Conservation (phyloP, 1,140 invertebrate species). For the Paramacrobiotus metropolitanus region DNA sequence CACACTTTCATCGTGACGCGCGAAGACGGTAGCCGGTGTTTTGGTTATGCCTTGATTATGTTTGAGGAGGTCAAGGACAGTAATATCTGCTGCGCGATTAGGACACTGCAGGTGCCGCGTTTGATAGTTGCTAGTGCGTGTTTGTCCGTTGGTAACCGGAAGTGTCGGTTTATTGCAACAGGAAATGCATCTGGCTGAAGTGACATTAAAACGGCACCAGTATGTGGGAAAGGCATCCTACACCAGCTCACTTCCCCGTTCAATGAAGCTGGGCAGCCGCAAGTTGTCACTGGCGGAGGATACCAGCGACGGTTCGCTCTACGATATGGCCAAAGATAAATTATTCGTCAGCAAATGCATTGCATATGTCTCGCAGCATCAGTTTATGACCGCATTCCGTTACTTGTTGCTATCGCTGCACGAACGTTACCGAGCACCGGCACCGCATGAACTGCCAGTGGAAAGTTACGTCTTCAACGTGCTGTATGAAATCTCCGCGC, state of each 20-base stretch:
- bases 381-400: conserved; percentile 53
- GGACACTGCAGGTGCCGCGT: conserved; percentile 49
- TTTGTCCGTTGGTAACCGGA: too few species aligned
- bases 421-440: conserved; percentile 14
- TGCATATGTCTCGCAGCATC: conserved; percentile 62
- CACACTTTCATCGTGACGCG: conserved; percentile 90
- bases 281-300: conserved; percentile 27
- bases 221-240: conserved; percentile 15
- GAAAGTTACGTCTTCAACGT: conserved; percentile 88
- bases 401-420: conserved; percentile 27
- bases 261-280: conserved; percentile 58
- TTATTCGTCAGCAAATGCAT: conserved; percentile 86
- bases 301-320: conserved; percentile 43
- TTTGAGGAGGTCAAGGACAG: conserved; percentile 77
- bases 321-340: conserved; percentile 74
- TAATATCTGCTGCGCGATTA: conserved; percentile 77
- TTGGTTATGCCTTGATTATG: conserved; percentile 79
- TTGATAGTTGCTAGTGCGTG: background rate
- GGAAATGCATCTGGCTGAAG: conserved; percentile 71
- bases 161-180: too few species aligned
- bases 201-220: conserved; percentile 36
- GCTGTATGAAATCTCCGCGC: conserved; percentile 73
- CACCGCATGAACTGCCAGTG: conserved; percentile 30
- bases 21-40: conserved; percentile 76
- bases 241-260: conserved; percentile 51